Conservation (phyloP, 2,113 vertebrate species). For the Castor canadensis region DNA sequence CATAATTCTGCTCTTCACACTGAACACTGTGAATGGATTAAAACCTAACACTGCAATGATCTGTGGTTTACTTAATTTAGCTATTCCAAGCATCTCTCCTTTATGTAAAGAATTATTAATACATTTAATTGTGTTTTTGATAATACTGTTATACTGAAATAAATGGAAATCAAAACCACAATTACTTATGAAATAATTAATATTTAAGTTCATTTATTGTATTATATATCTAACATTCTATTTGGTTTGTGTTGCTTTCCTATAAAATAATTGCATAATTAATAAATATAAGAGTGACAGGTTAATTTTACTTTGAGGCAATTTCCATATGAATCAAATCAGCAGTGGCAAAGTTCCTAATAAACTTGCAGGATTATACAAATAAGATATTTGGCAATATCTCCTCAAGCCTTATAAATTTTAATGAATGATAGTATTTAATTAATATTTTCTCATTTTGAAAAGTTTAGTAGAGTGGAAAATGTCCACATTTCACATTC, state of each 20-base stretch:
- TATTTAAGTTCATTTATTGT: constrained; percentile 52
- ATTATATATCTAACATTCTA: neutral
- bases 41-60: neutral
- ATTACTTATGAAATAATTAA: constrained; percentile 55
- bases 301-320: constrained; percentile 44
- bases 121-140: constrained; percentile 32
- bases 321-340: constrained; percentile 56
- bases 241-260: neutral
- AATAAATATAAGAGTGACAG: constrained; percentile 52
- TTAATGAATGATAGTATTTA: constrained; percentile 7
- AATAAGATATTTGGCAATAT: constrained; percentile 36
- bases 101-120: constrained; percentile 31
- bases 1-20: neutral
- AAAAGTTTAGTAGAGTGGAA: neutral
- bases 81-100: neutral
- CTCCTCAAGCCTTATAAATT: neutral
- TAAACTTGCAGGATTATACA: neutral
- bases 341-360: constrained; percentile 5
- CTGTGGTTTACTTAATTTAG: constrained; percentile 40
- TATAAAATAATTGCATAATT: constrained; percentile 53
- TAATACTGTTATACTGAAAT: constrained; percentile 31
- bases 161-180: constrained; percentile 41
- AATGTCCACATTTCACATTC: neutral
- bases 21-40: no score
- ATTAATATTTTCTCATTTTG: constrained; percentile 16